Evolutionary conservation across 2,888 invertebrate species (phyloP), one percentile per base, ranked within the genome.

Genomic region (Homarus gammarus): DNA sequence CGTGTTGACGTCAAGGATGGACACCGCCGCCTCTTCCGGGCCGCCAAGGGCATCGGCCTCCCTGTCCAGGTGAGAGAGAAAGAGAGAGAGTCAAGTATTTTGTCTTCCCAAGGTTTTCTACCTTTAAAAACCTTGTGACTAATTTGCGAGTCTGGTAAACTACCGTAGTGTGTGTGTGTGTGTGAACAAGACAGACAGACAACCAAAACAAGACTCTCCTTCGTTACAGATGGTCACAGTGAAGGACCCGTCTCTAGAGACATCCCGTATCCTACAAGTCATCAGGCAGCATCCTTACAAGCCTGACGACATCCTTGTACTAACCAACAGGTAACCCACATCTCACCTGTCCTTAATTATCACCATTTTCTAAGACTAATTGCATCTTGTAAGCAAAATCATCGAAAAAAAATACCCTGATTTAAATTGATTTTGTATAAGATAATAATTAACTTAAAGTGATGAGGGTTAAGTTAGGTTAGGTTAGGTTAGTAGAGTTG

Each of bases 251-350:
- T 18, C 27, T 2, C 64, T 8, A 5, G 64, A 64, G 27, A 22
- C 27, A 22, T n/a, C 64, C 0, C 12, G 10, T 6, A 5, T 64
- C 5, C 64, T 64, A 27, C 6, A 64, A 64, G 64, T 64, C 3
- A 64, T 64, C 27, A 64, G 27, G 27, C 3, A 64, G 22, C 2
- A 27, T 6, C 64, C 27, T 27, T 64, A 64, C 22, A 27, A n/a
- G 27, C 10, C 64, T 6, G 64, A 64, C 3, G 64, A 64, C 8
- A 22, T 73, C 8, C 40, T 73, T 15, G 38, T 38, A 2, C 5
- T 73, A 40, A 27, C 22, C n/a, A n/a, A 44, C 77, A 77, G 51
- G 77, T 77, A 36, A 79, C 61, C 31, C n/a, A n/a, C n/a, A n/a
- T n/a, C n/a, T n/a, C n/a, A n/a, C n/a, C n/a, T n/a, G n/a, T n/a